Conservation (phyloP, 2,888 invertebrate genomes). For the Oscheius onirici region DNA sequence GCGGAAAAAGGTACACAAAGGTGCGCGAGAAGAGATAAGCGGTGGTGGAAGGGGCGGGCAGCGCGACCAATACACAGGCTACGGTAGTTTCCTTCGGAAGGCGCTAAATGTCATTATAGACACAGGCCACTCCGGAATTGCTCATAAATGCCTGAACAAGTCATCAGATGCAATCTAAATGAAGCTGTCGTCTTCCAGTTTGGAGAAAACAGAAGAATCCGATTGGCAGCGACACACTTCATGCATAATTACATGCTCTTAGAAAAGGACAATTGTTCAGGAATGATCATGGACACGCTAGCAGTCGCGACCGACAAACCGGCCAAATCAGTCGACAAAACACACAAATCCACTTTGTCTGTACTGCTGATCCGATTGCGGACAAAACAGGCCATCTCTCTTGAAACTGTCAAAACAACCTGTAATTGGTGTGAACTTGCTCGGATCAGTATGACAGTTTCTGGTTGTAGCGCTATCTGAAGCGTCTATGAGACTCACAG, state of each 20-base stretch:
- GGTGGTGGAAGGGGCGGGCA: slow-evolving; percentile 11
- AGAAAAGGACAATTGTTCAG: not conserved
- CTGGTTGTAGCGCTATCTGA: too few species aligned
- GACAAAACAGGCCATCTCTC: slow-evolving; percentile 7
- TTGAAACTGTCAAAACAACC: not conserved
- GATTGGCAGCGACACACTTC: slow-evolving; percentile 25
- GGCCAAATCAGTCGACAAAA: slow-evolving; percentile 13
- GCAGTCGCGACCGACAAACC: not conserved
- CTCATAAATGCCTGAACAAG: slow-evolving; percentile 57
- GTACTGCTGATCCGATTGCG: slow-evolving; percentile 21
- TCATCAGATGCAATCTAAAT: slow-evolving; percentile 57
- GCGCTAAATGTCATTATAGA: slow-evolving; percentile 34
- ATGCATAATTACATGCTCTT: slow-evolving; percentile 23
- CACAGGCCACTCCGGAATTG: slow-evolving; percentile 28
- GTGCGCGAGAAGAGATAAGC: slow-evolving; percentile 26
- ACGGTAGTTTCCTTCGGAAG: slow-evolving; percentile 3
- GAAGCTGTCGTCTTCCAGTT: slow-evolving; percentile 2
- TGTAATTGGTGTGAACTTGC: slow-evolving; percentile 5
- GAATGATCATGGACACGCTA: too few species aligned
- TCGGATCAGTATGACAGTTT: not conserved
- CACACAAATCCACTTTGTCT: slow-evolving; percentile 21
- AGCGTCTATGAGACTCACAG: too few species aligned
- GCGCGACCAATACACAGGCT: not conserved
- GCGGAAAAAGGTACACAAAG: slow-evolving; percentile 6
- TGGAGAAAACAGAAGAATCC: slow-evolving; percentile 31